These are phyloP conservation scores for Goniozus legneri DNA, from an alignment of 1,140 invertebrate genomes.

Conservation along the genomic window DNA sequence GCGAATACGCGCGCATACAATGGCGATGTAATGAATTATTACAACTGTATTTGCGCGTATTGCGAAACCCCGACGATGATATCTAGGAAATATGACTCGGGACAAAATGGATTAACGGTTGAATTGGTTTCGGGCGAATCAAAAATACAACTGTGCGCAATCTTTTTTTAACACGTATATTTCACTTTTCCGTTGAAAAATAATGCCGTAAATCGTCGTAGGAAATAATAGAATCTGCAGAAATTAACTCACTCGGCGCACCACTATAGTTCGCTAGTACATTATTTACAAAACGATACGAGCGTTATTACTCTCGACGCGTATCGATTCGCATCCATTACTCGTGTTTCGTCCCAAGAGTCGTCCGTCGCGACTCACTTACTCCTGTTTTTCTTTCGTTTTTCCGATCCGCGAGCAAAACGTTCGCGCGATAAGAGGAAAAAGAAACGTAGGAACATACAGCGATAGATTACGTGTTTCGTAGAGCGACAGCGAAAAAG, in stretches of 20 bases:
- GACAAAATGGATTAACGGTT: no score
- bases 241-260: slow-evolving; percentile 48
- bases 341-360: no score
- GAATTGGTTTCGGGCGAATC: no score
- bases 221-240: slow-evolving; percentile 53
- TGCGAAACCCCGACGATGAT: no score
- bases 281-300: slow-evolving; percentile 42
- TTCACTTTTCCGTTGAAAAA: slow-evolving; percentile 52
- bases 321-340: slow-evolving; percentile 13
- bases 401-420: neutral
- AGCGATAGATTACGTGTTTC: neutral
- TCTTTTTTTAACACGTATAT: slow-evolving; percentile 49
- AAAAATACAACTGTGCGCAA: no score
- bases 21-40: no score
- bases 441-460: neutral
- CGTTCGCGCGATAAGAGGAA: neutral
- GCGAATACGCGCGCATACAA: no score
- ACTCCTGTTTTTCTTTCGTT: neutral
- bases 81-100: no score
- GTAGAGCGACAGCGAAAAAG: slow-evolving; percentile 38
- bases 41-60: no score
- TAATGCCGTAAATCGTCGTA: slow-evolving; percentile 50
- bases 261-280: slow-evolving; percentile 39
- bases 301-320: slow-evolving; percentile 45
- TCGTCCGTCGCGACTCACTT: neutral